Evolutionary conservation across 2,888 invertebrate genomes (phyloP), one percentile per base, ranked within the genome.

Genomic region (Panorpa germanica): DNA sequence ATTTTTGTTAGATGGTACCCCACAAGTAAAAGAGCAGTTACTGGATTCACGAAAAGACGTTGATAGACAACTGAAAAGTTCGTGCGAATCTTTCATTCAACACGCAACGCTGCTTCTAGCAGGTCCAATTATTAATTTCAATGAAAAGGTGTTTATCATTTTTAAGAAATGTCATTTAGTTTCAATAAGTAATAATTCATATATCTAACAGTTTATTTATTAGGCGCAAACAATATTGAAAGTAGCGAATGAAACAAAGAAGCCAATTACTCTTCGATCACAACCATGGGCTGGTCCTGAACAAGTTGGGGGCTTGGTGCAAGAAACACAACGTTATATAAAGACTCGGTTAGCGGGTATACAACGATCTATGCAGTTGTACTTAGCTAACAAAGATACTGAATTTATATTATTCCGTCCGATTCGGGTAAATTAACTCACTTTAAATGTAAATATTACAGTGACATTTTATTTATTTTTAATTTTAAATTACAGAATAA

Each of bases 391-490:
- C 52, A 71, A 78, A 40, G 96, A 98, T 50, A 96, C 96, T 0
- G 96, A 98, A 52, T 85, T 88, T 43, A 95, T 98, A 44, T 63
- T 98, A 7, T 91, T 96, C 44, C 69, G 90, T 33, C 95, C 95
- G 3, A 82, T 96, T 28, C 74, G 83, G 55, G 83, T 82, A 47
- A 49, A 57, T 39, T 35, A 18, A 29, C 32, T 25, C 23, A n/a
- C 19, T 32, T 18, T 31, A 29, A 24, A 20, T 16, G 17, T 6
- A 37, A 13, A 16, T 5, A 28, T 23, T 12, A 13, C 7, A n/a
- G 27, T 29, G n/a, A 28, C 28, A 7, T 20, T 15, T 29, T 20
- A 31, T 33, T 13, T 35, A 12, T 29, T 36, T 29, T 22, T 20
- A 38, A 41, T 8, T 17, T 34, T 31, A 43, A 35, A 26, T 55